phyloP scores from a whole-genome alignment of 2,888 invertebrate genomes.

The Euphydryas editha region DNA sequence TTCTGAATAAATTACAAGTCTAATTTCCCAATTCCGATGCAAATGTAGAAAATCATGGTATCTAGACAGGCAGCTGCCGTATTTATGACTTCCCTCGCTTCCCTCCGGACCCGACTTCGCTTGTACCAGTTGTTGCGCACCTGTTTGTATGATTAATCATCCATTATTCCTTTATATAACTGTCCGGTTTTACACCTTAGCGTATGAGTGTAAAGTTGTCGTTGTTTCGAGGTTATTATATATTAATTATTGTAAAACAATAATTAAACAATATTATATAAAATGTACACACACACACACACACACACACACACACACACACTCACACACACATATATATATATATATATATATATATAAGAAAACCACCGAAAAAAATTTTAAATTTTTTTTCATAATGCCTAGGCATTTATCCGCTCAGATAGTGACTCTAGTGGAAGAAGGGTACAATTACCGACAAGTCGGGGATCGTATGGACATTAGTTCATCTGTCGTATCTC shows the following conservation, averaged over 20 bases:
- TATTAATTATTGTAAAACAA: constrained; percentile 19
- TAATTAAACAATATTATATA: constrained; percentile 11
- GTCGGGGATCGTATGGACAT: too few species aligned
- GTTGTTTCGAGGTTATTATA: constrained; percentile 22
- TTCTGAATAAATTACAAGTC: constrained; percentile 21
- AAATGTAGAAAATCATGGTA: constrained; percentile 62
- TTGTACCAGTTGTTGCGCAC: constrained; percentile 63
- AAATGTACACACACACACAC: too few species aligned
- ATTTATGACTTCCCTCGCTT: constrained; percentile 77
- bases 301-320: too few species aligned
- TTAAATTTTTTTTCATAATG: too few species aligned
- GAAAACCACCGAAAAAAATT: too few species aligned
- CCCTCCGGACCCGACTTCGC: constrained; percentile 56
- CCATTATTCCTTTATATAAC: constrained; percentile 66
- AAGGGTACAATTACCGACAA: too few species aligned
- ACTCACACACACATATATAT: too few species aligned
- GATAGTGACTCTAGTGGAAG: too few species aligned
- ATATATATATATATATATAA: too few species aligned
- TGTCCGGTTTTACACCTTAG: constrained; percentile 52
- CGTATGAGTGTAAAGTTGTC: constrained; percentile 18
- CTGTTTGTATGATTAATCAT: constrained; percentile 76
- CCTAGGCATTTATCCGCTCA: too few species aligned
- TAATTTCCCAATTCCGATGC: constrained; percentile 50
- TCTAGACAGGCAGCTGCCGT: constrained; percentile 63
- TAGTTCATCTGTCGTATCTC: too few species aligned